Percentiles rank a stretch among this genome's conserved stretches.
These are phyloP conservation scores for Malaclemys terrapin DNA, from an alignment of 2,113 vertebrate species.

Conservation along the genomic window DNA sequence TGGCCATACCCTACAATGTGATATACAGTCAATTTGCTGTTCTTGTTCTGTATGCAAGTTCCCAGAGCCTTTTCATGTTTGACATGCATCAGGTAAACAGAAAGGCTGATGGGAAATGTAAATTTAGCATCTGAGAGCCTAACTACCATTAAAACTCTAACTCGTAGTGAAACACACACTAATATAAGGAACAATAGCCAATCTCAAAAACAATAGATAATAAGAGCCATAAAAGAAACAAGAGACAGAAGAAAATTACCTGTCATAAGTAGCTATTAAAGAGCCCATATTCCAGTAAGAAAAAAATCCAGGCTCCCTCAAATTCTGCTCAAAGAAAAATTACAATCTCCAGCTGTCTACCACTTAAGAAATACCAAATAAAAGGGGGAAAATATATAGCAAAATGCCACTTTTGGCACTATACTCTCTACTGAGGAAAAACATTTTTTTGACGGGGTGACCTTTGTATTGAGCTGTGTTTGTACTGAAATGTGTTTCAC, in stretches of 20 bases:
- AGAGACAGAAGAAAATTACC: constrained; percentile 39
- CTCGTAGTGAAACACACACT: background rate
- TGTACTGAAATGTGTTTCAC: constrained; percentile 59
- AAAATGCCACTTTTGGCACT: constrained; percentile 49
- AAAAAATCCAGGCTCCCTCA: background rate
- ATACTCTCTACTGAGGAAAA: constrained; percentile 54
- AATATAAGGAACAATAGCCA: background rate
- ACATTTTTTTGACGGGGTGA: constrained; percentile 71
- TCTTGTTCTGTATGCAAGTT: background rate
- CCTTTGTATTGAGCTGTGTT: constrained; percentile 65
- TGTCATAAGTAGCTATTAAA: constrained; percentile 37
- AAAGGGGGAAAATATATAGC: constrained; percentile 45
- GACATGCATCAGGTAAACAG: background rate
- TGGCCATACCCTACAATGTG: rapidly evolving
- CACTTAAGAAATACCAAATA: constrained; percentile 60
- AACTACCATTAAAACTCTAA: background rate
- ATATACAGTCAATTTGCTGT: rapidly evolving
- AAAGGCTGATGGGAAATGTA: background rate
- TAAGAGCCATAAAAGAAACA: constrained; percentile 12
- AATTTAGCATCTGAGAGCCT: background rate
- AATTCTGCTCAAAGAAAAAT: constrained; percentile 62
- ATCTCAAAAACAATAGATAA: constrained; percentile 37
- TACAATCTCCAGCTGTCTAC: constrained; percentile 68
- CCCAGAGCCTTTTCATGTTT: background rate
- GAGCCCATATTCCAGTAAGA: background rate